Conservation (phyloP, 37 sponge, comb jelly and placozoan species). For the Mnemiopsis leidyi region DNA sequence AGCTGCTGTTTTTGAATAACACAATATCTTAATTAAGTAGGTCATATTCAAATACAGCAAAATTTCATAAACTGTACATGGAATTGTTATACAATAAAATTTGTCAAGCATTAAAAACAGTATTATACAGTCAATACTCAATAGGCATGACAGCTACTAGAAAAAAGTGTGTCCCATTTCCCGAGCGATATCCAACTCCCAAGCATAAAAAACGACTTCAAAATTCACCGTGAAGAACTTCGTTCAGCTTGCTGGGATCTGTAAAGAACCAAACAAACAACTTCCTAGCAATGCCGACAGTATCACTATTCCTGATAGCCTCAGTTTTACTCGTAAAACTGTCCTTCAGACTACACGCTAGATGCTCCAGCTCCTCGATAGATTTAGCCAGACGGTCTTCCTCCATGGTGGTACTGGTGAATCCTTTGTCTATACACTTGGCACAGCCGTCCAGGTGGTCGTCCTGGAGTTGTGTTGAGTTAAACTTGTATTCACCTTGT, state of each 20-base stretch:
- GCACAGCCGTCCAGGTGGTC: not conserved
- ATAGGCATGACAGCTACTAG: too few relatives aligned
- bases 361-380: not conserved
- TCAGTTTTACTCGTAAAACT: not conserved
- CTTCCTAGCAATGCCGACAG: conserved; percentile 68
- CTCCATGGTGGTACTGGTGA: conserved; percentile 15
- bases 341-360: not conserved
- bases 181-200: too few relatives aligned
- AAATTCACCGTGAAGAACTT: conserved; percentile 64
- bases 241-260: conserved; percentile 66
- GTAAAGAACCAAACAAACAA: conserved; percentile 79
- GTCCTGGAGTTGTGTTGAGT: not conserved
- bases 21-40: too few relatives aligned
- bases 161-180: too few relatives aligned
- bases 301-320: conserved; percentile 4
- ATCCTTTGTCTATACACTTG: conserved; percentile 15
- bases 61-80: too few relatives aligned
- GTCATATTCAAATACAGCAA: too few relatives aligned
- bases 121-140: too few relatives aligned
- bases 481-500: too few relatives aligned
- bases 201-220: too few relatives aligned
- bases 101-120: too few relatives aligned
- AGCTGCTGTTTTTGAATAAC: too few relatives aligned
- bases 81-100: too few relatives aligned
- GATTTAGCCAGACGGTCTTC: not conserved